These are phyloP conservation scores for Drosophila flavopinicola DNA, from an alignment of 2,888 invertebrate species.

Conservation along the genomic window DNA sequence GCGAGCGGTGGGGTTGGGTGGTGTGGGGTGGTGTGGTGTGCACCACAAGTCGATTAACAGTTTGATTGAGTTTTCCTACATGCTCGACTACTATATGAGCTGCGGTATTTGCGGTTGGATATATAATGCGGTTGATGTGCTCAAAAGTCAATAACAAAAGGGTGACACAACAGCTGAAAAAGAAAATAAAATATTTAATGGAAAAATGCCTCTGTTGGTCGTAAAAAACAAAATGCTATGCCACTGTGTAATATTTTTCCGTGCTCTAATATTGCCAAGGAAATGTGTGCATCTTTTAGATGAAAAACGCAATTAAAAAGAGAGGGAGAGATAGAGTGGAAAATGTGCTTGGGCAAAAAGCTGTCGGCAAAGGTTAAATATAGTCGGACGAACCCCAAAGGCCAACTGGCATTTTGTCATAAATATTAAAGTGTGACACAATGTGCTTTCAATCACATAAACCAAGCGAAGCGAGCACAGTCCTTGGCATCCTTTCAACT, in stretches of 20 bases:
- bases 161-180: conserved; percentile 21
- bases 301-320: conserved; percentile 45
- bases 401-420: conserved; percentile 73
- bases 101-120: conserved; percentile 69
- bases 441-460: conserved; percentile 65
- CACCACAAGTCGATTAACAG: conserved; percentile 70
- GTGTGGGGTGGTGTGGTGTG: neutral
- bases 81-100: conserved; percentile 10
- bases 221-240: conserved; percentile 43
- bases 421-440: conserved; percentile 77
- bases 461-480: conserved; percentile 35
- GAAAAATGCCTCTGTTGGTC: conserved; percentile 65
- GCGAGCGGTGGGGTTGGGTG: neutral
- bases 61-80: conserved; percentile 73
- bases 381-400: conserved; percentile 31
- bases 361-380: conserved; percentile 32
- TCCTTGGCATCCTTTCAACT: conserved; percentile 62
- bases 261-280: conserved; percentile 35
- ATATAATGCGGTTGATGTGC: conserved; percentile 54
- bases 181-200: conserved; percentile 43
- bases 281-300: conserved; percentile 27
- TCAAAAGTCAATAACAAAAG: conserved; percentile 66
- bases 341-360: conserved; percentile 18
- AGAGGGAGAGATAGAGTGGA: conserved; percentile 4
- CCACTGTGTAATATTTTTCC: conserved; percentile 23